Evolutionary conservation across 2,888 invertebrate species (phyloP).

Genomic region (Noctua pronuba): DNA sequence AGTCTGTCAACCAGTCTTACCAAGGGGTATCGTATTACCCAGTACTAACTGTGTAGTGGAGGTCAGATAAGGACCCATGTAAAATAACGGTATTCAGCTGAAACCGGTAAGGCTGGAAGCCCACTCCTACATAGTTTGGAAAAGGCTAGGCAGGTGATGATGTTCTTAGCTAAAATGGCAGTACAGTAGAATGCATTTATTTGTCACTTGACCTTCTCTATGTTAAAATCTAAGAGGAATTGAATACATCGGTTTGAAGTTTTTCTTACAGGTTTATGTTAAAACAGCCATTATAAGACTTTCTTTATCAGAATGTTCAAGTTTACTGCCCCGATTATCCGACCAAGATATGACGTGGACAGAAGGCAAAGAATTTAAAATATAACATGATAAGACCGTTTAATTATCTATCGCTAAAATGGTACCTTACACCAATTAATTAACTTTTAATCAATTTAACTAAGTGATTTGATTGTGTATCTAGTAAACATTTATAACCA

Average conservation of each 20-base stretch:
- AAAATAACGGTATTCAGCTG: not conserved
- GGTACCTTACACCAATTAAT: not conserved
- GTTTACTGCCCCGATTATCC: conserved; percentile 31
- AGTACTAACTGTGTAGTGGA: not conserved
- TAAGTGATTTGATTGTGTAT: conserved; percentile 33
- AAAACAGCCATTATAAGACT: not conserved
- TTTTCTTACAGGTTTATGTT: conserved; percentile 3
- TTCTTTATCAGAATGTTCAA: conserved; percentile 29
- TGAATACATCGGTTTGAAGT: not conserved
- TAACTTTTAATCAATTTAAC: conserved; percentile 24
- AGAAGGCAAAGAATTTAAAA: conserved; percentile 16
- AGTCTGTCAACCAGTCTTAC: not conserved
- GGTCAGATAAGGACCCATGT: not conserved
- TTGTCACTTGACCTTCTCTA: not conserved
- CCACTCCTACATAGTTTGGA: not conserved
- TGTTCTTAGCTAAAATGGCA: not conserved
- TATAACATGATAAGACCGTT: conserved; percentile 27
- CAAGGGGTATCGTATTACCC: not conserved
- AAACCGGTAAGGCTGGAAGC: not conserved
- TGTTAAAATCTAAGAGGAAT: not conserved
- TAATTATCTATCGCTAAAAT: conserved; percentile 27
- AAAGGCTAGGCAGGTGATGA: not conserved
- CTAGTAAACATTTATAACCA: conserved; percentile 16
- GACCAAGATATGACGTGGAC: not conserved
- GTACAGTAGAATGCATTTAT: not conserved